These are phyloP conservation scores for Ardeotis arabs DNA, from an alignment of 2,113 vertebrate species.

Conservation along the genomic window DNA sequence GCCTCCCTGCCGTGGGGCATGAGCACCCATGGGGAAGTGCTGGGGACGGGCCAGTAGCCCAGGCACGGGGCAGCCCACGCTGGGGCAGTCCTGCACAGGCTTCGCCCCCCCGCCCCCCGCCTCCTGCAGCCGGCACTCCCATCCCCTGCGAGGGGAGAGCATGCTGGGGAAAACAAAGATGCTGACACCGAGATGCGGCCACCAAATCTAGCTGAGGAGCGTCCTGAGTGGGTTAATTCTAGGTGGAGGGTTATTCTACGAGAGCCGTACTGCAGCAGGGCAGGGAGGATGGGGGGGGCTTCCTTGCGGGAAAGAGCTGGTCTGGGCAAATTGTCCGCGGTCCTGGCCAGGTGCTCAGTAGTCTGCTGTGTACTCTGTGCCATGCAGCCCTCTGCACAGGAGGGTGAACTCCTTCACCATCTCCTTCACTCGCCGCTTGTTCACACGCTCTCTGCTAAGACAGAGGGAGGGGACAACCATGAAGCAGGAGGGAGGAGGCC, in stretches of 20 bases:
- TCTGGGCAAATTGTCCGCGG: slow-evolving; percentile 6
- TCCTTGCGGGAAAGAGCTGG: slow-evolving; percentile 51
- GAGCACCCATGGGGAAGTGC: background rate
- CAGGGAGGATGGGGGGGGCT: background rate
- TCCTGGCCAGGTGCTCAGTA: slow-evolving; percentile 83
- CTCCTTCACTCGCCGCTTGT: slow-evolving; percentile 96
- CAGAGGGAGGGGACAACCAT: background rate
- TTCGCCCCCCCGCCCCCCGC: background rate
- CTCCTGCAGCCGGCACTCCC: slow-evolving; percentile 42
- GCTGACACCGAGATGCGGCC: slow-evolving; percentile 57
- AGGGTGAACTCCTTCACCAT: slow-evolving; percentile 98
- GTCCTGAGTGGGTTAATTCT: slow-evolving; percentile 56
- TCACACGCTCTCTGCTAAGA: slow-evolving; percentile 91
- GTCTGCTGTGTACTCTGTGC: slow-evolving; percentile 97
- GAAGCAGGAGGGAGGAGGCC: background rate
- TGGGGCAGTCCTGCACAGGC: background rate
- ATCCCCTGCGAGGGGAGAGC: slow-evolving; percentile 47
- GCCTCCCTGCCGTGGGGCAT: rapidly evolving
- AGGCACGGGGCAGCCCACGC: background rate
- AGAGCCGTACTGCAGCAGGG: slow-evolving; percentile 62
- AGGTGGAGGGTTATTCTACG: slow-evolving; percentile 66
- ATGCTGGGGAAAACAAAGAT: slow-evolving; percentile 61
- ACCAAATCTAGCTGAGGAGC: slow-evolving; percentile 66
- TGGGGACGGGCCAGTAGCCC: background rate
- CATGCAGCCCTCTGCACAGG: slow-evolving; percentile 95